Conservation (phyloP, 2,888 invertebrate species). For the Bellardia pandia region DNA sequence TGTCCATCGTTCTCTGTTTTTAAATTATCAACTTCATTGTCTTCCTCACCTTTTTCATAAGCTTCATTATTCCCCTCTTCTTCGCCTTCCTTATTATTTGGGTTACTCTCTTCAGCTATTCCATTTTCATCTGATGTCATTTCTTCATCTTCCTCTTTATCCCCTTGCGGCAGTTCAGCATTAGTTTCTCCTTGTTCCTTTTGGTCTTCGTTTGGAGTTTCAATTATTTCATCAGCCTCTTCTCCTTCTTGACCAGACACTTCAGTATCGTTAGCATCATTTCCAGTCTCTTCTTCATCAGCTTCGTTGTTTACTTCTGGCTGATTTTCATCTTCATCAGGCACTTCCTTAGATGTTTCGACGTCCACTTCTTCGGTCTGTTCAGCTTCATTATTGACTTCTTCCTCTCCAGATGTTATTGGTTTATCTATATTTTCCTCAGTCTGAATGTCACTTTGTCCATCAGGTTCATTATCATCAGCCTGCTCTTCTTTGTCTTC, state of each 20-base stretch:
- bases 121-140: background rate
- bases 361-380: background rate
- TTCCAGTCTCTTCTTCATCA: background rate
- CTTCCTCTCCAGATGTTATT: slow-evolving; percentile 3
- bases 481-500: background rate
- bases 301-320: background rate
- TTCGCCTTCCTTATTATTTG: background rate
- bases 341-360: background rate
- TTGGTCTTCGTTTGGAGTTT: background rate
- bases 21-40: background rate
- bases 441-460: background rate
- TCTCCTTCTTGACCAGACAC: background rate
- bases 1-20: background rate
- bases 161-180: background rate
- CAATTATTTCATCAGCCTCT: background rate
- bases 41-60: background rate
- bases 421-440: background rate
- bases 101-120: background rate
- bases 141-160: background rate
- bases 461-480: background rate
- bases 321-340: background rate
- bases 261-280: background rate
- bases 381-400: background rate
- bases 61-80: background rate
- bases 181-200: background rate